Base-by-base conservation (phyloP, 1,140 invertebrate genomes). In the Drosophila micromelanica region DNA sequence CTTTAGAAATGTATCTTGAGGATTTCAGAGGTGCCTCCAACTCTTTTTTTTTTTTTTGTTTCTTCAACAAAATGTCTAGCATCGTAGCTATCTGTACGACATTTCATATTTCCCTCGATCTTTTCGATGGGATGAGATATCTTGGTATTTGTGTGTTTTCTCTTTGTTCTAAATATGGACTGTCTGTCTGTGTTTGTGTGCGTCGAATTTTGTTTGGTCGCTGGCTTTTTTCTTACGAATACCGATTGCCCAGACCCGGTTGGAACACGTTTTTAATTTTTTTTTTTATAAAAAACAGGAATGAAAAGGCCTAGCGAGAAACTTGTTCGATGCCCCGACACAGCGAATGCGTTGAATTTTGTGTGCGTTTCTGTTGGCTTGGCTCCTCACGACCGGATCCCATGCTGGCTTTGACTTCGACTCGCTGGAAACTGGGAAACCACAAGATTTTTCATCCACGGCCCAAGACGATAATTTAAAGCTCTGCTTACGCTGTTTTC, bases 161-260 rank as follows among this genome's bases (percentile, higher is more conserved):
- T 73, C 75, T 86, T 86, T 86, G 78, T 89, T 86, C 82, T 86
- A 79, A 82, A 82, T 82, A 76, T 86, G 76, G 72, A 67, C 38
- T 55, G 54, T 40, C 48, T 75, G 59, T 67, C 59, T 75, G 23
- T 57, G 62, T 52, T 42, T 64, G 32, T 71, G 45, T 40, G 13
- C 67, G 59, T 63, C 61, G 72, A 82, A 55, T 76, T 69, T 78
- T 64, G 7, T 72, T 72, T 55, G 45, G 7, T 72, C 46, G 45
- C 61, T 56, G 46, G 20, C 45, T 78, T 49, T 80, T 62, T 87
- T 87, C 74, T 15, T 87, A 48, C 46, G 75, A 86, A 87, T 67
- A 56, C 48, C 27, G 48, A 60, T 60, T 57, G 40, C 46, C 46
- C 35, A 32, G 67, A 55, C 54, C 37, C 23, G 42, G 27, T 27